Evolutionary conservation across 2,888 invertebrate genomes (phyloP), one percentile per base, ranked within the genome.

Genomic region (Polydrusus tereticollis): DNA sequence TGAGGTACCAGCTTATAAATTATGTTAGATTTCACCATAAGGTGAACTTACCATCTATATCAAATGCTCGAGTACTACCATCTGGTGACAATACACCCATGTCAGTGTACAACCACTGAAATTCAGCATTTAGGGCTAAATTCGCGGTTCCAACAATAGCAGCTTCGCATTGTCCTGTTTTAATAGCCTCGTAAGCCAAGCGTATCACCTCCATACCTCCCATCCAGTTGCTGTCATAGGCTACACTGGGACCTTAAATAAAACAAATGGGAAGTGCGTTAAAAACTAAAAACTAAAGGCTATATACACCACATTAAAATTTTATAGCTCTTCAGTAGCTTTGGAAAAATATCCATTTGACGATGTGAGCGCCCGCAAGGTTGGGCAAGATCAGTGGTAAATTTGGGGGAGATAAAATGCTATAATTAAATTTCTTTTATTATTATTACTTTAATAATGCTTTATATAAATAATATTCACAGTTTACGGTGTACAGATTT

Each of bases 141-240:
- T 96, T 97, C 16, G 94, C 90, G 0, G 96, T 97, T 6, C 95
- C 97, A 6, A 98, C 94, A 70, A 98, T 91, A 0, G 97, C 97
- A 0, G 94, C 89, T 76, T 98, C 97, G 80, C 97, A 96, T 78
- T 93, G 92, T 0, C 95, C 96, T 77, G 91, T 90, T 59, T 92
- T 88, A 62, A 97, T 91, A 0, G 94, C 90, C 79, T 97, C 94
- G 75, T 95, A 80, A 1, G 87, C 89, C 66, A 88, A 85, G 77
- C 90, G 87, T 16, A 92, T 78, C 0, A 97, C 96, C 80, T 92
- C 86, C 62, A 91, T 83, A 65, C 91, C 90, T 38, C 90, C 90
- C 0, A 90, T 88, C 86, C 92, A 92, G 18, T 91, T 91, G 38
- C 90, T 89, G 81, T 92, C 91, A 63, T 91, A 87, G 0, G 90